These are phyloP conservation scores for Trachemys scripta DNA, from an alignment of 2,113 vertebrate species.

Conservation along the genomic window DNA sequence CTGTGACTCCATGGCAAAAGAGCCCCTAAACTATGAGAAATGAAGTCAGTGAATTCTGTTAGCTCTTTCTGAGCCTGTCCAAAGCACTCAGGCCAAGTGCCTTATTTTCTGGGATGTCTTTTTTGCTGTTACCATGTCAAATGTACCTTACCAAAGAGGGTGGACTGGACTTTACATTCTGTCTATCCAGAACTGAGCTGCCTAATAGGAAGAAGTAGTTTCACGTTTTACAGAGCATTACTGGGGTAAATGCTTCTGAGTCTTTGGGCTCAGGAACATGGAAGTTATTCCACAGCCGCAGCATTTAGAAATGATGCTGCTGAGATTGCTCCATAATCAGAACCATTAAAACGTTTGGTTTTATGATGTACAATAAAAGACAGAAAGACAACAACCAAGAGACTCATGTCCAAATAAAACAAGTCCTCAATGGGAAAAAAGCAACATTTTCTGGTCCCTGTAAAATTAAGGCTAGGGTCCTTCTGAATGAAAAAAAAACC, in stretches of 20 bases:
- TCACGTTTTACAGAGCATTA: not conserved
- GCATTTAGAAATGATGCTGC: not conserved
- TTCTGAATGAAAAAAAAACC: not conserved
- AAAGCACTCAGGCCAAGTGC: not conserved
- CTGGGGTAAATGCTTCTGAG: not conserved
- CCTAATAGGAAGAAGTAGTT: not conserved
- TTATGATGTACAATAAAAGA: not conserved
- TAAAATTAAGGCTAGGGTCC: accelerated
- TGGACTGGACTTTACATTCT: accelerated
- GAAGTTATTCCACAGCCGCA: not conserved
- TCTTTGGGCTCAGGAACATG: not conserved
- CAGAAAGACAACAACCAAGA: not conserved
- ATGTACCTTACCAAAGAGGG: accelerated
- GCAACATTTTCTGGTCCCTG: not conserved
- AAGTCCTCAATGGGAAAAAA: not conserved
- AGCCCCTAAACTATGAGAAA: not conserved
- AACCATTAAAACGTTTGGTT: accelerated
- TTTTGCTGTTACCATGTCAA: not conserved
- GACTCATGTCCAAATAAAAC: not conserved
- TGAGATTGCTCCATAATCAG: not conserved
- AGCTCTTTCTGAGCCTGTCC: not conserved
- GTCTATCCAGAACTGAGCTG: not conserved
- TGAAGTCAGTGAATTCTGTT: not conserved
- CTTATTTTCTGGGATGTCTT: not conserved
- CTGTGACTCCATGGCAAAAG: not conserved